These are phyloP conservation scores for Phalacrocorax brasilianus DNA, from an alignment of 2,113 vertebrate species.

Conservation along the genomic window DNA sequence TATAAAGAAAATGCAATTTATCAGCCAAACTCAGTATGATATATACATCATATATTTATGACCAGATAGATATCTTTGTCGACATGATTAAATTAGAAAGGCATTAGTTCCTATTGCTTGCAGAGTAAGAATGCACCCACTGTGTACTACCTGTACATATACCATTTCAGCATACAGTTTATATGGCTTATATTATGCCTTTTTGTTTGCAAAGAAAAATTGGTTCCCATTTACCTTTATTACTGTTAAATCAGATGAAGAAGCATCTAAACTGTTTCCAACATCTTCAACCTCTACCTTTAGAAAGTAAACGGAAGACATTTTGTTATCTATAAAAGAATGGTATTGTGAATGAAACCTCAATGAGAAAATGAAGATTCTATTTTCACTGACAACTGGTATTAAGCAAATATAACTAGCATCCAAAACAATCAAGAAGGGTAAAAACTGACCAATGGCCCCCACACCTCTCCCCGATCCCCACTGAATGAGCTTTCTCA, in stretches of 20 bases:
- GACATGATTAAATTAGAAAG: neutral
- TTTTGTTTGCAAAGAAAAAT: neutral
- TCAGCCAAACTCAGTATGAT: neutral
- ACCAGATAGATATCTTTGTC: neutral
- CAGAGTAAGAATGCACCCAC: neutral
- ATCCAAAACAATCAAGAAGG: neutral
- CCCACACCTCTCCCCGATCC: neutral
- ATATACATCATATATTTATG: neutral
- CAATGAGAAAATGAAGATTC: neutral
- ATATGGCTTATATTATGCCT: fast-evolving
- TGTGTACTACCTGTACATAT: neutral
- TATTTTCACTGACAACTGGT: neutral
- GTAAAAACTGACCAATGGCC: neutral
- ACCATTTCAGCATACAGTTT: neutral
- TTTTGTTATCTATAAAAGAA: neutral
- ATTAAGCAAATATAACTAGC: neutral
- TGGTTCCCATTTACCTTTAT: conserved; percentile 57
- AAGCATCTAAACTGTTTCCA: conserved; percentile 57
- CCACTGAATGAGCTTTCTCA: neutral
- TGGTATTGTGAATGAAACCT: neutral
- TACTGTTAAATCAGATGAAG: conserved; percentile 58
- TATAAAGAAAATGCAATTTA: neutral
- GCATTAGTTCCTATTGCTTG: neutral
- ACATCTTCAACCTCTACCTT: conserved; percentile 69
- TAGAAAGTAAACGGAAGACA: neutral